A percentile compares a stretch with the other conserved stretches of the same genome.
Conservation (phyloP, 2,113 vertebrate genomes). For the Oceanodroma tethys region DNA sequence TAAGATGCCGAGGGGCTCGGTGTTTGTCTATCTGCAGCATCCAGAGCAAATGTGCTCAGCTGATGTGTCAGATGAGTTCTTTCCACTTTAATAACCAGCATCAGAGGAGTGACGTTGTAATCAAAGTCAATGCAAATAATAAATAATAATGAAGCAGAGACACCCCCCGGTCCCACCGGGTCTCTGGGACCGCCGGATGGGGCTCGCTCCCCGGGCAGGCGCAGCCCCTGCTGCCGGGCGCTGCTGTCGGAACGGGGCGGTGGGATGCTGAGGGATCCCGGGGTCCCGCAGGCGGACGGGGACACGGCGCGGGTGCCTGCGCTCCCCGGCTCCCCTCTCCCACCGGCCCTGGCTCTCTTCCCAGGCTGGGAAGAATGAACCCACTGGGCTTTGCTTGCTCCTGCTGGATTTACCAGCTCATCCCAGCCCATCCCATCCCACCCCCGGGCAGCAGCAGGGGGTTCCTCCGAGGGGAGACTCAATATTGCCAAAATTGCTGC, state of each 20-base stretch:
- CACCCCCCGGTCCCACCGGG: neutral
- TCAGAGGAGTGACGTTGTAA: too few species aligned
- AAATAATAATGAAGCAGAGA: neutral
- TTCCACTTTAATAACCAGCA: neutral
- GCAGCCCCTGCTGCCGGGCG: neutral
- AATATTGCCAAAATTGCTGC: fast-evolving
- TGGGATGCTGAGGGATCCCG: neutral
- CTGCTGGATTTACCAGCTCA: neutral
- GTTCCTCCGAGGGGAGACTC: neutral
- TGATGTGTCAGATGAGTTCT: neutral
- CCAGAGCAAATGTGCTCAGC: neutral
- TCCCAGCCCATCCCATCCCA: neutral
- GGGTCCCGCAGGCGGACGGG: neutral
- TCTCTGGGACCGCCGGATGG: neutral
- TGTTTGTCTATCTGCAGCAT: neutral
- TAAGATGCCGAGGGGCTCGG: fast-evolving
- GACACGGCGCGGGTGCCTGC: fast-evolving
- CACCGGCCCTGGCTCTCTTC: neutral
- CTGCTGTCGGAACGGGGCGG: neutral
- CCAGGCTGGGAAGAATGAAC: neutral
- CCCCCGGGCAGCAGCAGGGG: neutral
- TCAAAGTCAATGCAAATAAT: neutral
- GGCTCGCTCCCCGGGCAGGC: neutral
- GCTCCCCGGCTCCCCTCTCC: neutral
- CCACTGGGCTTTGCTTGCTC: neutral